Base-by-base conservation (phyloP, 2,797 vertebrate species). In the Lophotriccus pileatus region DNA sequence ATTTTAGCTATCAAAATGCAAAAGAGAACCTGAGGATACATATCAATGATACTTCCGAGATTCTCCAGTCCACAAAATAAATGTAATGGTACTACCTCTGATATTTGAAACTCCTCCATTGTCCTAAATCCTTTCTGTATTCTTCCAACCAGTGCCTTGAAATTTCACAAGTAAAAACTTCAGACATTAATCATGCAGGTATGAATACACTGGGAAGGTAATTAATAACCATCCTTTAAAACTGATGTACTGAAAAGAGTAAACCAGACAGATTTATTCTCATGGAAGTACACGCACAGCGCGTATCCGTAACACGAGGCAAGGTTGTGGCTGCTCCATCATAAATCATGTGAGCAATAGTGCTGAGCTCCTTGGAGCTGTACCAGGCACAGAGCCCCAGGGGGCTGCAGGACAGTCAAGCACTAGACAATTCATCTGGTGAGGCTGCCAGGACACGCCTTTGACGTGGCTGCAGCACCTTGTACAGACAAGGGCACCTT, bases 161-260 rank as follows among this genome's bases (percentile, higher is more conserved):
- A 91, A 87, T 87, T 86, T 87, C 86, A 56, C 14, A 62, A 89
- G 63, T 62, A 60, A 73, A 81, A 96, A 69, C 50, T 93, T 53
- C n/a, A 39, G 30, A 41, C 41, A 53, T 94, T 85, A 81, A 81
- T 86, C 76, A 92, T 1, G 2, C 32, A 53, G 6, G 6, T 70
- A 84, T 34, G 64, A 86, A 41, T 89, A 84, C n/a, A 70, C 15
- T 39, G 67, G n/a, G 72, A 68, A 50, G 70, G 44, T 74, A 93
- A 95, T 96, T 94, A 89, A 94, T 86, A 93, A 80, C 32, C 24
- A 69, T 34, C 44, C 52, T 64, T 87, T 90, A 87, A 95, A 95
- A 84, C 13, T 64, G 47, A 83, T 75, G 49, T 34, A 55, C 76
- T 70, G 79, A 52, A 67, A 91, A 77, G 46, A 94, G 70, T 56